Evolutionary conservation across 35 echinoderm and acorn worm species (phyloP), one percentile per base, ranked within the genome.

Genomic region (Apostichopus californicus): DNA sequence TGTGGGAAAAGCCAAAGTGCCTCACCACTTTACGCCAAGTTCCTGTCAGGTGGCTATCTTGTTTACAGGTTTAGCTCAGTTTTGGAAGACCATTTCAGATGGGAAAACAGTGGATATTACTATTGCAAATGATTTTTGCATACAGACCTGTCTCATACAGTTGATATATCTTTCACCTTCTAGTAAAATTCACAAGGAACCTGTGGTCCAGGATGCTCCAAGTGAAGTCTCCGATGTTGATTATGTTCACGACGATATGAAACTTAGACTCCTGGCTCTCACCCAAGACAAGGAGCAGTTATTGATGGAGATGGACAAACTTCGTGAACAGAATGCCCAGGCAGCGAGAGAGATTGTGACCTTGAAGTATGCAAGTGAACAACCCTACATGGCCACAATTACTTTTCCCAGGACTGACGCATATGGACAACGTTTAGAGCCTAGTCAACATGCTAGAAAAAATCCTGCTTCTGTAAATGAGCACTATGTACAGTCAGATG

Each of bases 221-320:
- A 10, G 11, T 68, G 64, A 14, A 18, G 64, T 18, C 64, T 14
- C 11, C 6, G 64, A 68, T 11, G 64, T 68, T 3, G 3, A 68
- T 9, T 11, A 18, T 17, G 64, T 14, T 18, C 46, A 83, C 7
- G 80, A 83, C n/a, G 80, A 83, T 83, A 53, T 56, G 34, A 83
- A 83, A 18, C 52, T 55, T 5, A 83, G 55, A 56, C 10, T 83
- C 11, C 18, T 17, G 9, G 80, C 46, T 54, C 80, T 83, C 18
- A 83, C 52, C 10, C 26, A 83, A 56, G 80, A 83, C 9, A 83
- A 83, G 46, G 80, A 83, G 14, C 80, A 55, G 17, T 53, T 83
- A 3, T 55, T 83, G 80, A 56, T 83, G 28, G 80, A 83, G 80
- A 83, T 83, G 80, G 80, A 83, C 46, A 83, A 83, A 13, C 80